Base-by-base conservation (phyloP, 2,888 invertebrate species). In the Melanargia galathea region DNA sequence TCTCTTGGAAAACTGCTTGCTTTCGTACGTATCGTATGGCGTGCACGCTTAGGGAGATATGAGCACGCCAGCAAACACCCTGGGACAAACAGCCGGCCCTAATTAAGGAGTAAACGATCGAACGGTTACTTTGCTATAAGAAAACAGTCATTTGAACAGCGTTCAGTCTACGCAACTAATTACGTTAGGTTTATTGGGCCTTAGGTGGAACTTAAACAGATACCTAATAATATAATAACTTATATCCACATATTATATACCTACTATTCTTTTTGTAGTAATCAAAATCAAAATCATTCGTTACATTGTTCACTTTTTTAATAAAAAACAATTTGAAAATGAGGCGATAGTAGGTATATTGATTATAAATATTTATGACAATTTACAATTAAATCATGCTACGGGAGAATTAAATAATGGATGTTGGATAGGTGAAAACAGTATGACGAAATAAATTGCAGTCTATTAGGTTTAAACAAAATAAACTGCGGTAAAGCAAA, bases 61-160 rank as follows among this genome's bases (percentile, higher is more conserved):
- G 82, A 82, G 79, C 78, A 79, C 76, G 77, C 75, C 64, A 67
- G 81, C 75, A 86, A 84, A 86, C 84, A 85, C 71, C 82, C 73
- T 79, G 79, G 79, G 83, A 82, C 75, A 80, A n/a, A 82, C 81
- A 81, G 70, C 72, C 76, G 74, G 76, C 81, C 77, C 79, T 86
- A 81, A 85, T 87, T 87, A 87, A 78, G 79, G 79, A 77, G 71
- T 85, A 84, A 87, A 81, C 79, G 81, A 83, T 85, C 79, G 77
- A 78, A 79, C 80, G 78, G 77, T 75, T 77, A 75, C 74, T 75
- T 67, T 67, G 70, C 73, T 70, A 68, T 70, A 68, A 71, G 70
- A 72, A 58, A 58, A 58, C 58, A 58, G 46, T 35, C 35, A 26
- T 58, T 58, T 58, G 18, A 58, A 58, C 48, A 18, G 48, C 48